These are phyloP conservation scores for Plagodis pulveraria DNA, from an alignment of 2,888 invertebrate genomes.

Conservation along the genomic window DNA sequence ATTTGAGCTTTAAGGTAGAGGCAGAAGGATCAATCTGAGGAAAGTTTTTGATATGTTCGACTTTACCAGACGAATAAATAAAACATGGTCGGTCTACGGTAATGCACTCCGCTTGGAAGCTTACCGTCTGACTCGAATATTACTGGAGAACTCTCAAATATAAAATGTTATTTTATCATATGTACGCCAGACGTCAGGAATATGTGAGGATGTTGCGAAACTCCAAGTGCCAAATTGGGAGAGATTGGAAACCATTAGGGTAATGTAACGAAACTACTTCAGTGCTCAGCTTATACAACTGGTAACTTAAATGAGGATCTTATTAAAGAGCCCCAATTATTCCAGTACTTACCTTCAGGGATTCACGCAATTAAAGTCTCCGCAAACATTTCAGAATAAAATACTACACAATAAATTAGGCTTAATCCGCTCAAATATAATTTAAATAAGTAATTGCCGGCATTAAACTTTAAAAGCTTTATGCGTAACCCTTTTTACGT, in stretches of 20 bases:
- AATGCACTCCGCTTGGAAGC: conserved; percentile 63
- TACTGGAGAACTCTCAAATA: conserved; percentile 43
- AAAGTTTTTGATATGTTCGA: conserved; percentile 25
- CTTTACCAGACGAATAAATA: conserved; percentile 67
- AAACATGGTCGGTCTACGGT: conserved; percentile 59
- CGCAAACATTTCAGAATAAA: conserved; percentile 33
- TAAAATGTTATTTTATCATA: conserved; percentile 45
- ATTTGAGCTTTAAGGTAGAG: conserved; percentile 19
- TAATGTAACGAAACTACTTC: conserved; percentile 21
- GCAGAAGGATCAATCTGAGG: conserved; percentile 17
- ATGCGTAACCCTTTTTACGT: conserved; percentile 52
- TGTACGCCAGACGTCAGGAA: conserved; percentile 31
- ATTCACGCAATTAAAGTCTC: conserved; percentile 35
- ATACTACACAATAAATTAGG: conserved; percentile 42
- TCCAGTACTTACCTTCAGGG: conserved; percentile 3
- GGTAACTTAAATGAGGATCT: conserved; percentile 1
- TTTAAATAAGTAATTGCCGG: conserved; percentile 53
- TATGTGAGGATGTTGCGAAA: conserved; percentile 19
- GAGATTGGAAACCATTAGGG: conserved; percentile 29
- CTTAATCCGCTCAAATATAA: conserved; percentile 47
- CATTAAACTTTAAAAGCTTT: conserved; percentile 60
- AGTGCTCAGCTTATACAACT: conserved; percentile 7
- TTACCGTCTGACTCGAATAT: conserved; percentile 47
- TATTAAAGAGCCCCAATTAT: conserved; percentile 7
- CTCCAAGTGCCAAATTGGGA: conserved; percentile 22